A percentile compares a stretch with the other conserved stretches of the same genome.
phyloP scores from a whole-genome alignment of 2,888 invertebrate genomes.

The Rhagonycha lutea region DNA sequence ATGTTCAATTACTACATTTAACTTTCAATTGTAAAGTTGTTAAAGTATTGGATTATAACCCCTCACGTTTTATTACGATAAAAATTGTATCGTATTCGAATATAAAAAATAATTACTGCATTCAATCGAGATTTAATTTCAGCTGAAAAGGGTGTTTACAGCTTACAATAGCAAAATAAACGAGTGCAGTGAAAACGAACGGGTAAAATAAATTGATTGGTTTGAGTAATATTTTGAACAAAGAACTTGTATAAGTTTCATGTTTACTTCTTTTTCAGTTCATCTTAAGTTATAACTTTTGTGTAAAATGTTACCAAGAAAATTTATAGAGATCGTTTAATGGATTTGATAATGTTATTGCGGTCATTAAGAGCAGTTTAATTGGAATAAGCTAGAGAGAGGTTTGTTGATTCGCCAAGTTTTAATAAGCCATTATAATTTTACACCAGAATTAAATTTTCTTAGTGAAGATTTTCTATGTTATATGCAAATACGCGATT shows the following conservation, averaged over 20 bases:
- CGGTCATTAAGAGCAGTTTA: conserved; percentile 43
- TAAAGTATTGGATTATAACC: conserved; percentile 46
- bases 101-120: background rate
- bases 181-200: background rate
- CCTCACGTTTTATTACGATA: conserved; percentile 19
- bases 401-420: conserved; percentile 42
- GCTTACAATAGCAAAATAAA: background rate
- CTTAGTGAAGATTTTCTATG: conserved; percentile 6
- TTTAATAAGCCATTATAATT: conserved; percentile 43
- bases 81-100: background rate
- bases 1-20: conserved; percentile 45
- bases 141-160: background rate
- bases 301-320: conserved; percentile 31
- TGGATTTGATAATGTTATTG: conserved; percentile 45
- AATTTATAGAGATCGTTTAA: conserved; percentile 38
- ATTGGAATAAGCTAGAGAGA: conserved; percentile 39
- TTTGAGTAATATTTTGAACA: background rate
- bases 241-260: background rate
- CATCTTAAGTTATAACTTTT: conserved; percentile 29
- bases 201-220: background rate
- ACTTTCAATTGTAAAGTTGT: conserved; percentile 45
- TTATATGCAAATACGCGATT: conserved; percentile 6
- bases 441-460: conserved; percentile 33
- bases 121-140: background rate
- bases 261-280: background rate